Percentiles rank a stretch among this genome's conserved stretches.
Evolutionary conservation across 2,888 invertebrate genomes (phyloP).

Genomic region (Stenurella melanura): DNA sequence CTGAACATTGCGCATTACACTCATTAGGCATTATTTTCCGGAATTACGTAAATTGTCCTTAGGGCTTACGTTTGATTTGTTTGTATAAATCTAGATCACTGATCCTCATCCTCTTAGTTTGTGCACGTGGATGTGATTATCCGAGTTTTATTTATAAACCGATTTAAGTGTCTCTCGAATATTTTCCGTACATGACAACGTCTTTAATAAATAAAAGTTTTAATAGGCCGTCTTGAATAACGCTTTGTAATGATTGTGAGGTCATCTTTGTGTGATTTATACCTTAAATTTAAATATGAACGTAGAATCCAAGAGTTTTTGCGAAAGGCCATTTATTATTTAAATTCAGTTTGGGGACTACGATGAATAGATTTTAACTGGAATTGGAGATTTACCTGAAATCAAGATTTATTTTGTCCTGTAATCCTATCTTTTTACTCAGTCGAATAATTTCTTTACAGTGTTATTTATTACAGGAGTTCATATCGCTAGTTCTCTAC

Average conservation of each 20-base stretch:
- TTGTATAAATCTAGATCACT: too few species aligned
- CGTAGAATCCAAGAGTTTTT: conserved; percentile 13
- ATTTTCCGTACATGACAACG: background rate
- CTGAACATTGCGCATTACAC: too few species aligned
- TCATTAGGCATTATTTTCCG: too few species aligned
- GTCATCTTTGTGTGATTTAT: conserved; percentile 25
- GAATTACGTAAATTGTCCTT: too few species aligned
- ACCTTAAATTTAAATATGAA: conserved; percentile 7
- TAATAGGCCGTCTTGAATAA: conserved; percentile 7
- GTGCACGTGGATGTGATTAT: background rate
- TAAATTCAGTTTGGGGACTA: conserved; percentile 31
- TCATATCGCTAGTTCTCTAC: conserved; percentile 22
- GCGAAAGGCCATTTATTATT: conserved; percentile 34
- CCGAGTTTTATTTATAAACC: background rate
- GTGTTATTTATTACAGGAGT: conserved; percentile 29
- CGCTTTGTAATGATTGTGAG: conserved; percentile 3
- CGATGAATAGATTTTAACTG: conserved; percentile 39
- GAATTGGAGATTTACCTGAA: conserved; percentile 38
- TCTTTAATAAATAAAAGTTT: conserved; percentile 7
- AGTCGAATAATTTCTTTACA: conserved; percentile 36
- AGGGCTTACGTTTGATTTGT: too few species aligned
- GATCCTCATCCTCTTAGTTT: too few species aligned
- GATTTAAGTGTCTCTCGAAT: background rate
- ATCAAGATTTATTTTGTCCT: conserved; percentile 39
- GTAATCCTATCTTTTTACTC: conserved; percentile 39